phyloP scores from a whole-genome alignment of 2,888 invertebrate genomes.

The Aethes cnicana region DNA sequence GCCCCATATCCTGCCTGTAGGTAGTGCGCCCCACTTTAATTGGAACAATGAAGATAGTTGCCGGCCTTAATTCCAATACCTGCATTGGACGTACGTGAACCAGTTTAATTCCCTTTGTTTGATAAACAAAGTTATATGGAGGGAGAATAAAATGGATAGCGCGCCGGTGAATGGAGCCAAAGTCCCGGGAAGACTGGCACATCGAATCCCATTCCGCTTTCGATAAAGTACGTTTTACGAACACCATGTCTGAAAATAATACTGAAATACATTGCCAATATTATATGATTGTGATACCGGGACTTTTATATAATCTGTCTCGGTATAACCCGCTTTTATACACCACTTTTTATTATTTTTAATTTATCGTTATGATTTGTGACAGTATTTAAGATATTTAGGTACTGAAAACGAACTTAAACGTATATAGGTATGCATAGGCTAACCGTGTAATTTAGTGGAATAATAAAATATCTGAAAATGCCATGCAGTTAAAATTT shows the following conservation, averaged over 20 bases:
- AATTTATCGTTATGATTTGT: too few species aligned
- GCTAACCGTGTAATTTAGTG: too few species aligned
- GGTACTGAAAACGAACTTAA: too few species aligned
- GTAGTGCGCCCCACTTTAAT: conserved; percentile 59
- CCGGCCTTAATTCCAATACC: conserved; percentile 51
- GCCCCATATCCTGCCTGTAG: conserved; percentile 43
- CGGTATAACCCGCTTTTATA: too few species aligned
- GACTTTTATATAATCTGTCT: background rate
- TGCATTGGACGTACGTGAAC: conserved; percentile 66
- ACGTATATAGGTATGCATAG: too few species aligned
- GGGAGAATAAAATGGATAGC: conserved; percentile 53
- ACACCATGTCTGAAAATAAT: background rate
- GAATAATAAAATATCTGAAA: too few species aligned
- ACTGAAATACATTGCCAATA: background rate
- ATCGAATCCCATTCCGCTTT: conserved; percentile 10
- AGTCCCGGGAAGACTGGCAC: conserved; percentile 6
- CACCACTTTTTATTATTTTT: too few species aligned
- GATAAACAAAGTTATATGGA: conserved; percentile 48
- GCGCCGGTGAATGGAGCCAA: conserved; percentile 36
- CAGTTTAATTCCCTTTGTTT: conserved; percentile 66
- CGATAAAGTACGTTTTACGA: conserved; percentile 20
- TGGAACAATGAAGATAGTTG: conserved; percentile 66
- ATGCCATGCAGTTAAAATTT: too few species aligned
- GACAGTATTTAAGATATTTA: too few species aligned
- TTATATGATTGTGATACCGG: background rate